Evolutionary conservation across 1,140 invertebrate genomes (phyloP).

Genomic region (Babylonia areolata): DNA sequence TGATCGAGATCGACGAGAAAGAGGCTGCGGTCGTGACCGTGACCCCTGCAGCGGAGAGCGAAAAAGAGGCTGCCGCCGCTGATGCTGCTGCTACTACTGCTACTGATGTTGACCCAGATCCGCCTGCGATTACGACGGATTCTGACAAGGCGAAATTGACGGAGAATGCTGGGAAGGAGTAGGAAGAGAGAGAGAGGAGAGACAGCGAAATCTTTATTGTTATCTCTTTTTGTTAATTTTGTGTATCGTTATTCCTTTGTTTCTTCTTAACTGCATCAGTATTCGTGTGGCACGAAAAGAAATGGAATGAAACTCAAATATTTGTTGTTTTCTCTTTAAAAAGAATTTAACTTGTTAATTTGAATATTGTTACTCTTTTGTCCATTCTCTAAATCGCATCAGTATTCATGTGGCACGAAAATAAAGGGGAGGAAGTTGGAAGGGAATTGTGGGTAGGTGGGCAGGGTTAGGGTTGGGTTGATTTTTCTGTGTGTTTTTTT

Average conservation of each 20-base stretch:
- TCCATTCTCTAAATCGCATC: background rate
- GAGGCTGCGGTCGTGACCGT: slow-evolving; percentile 1
- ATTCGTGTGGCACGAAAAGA: background rate
- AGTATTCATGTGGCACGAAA: background rate
- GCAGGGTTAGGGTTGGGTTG: background rate
- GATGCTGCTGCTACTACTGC: background rate
- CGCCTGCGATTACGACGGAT: background rate
- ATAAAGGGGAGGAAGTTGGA: background rate
- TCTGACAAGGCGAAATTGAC: slow-evolving; percentile 40
- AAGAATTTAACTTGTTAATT: background rate
- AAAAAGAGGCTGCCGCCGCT: slow-evolving; percentile 13
- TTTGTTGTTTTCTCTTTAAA: background rate
- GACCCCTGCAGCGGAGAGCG: background rate
- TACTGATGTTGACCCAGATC: too few species aligned
- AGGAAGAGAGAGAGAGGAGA: background rate
- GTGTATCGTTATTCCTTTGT: background rate
- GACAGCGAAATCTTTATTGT: background rate
- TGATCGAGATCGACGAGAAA: slow-evolving; percentile 43
- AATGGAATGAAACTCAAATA: background rate
- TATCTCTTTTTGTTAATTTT: too few species aligned
- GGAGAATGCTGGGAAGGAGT: slow-evolving; percentile 33
- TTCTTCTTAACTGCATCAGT: background rate
- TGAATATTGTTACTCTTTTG: background rate
- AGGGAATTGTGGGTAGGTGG: background rate
- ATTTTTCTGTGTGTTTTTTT: too few species aligned